These are phyloP conservation scores for Channa striata DNA, from an alignment of 2,797 vertebrate species.

Conservation along the genomic window DNA sequence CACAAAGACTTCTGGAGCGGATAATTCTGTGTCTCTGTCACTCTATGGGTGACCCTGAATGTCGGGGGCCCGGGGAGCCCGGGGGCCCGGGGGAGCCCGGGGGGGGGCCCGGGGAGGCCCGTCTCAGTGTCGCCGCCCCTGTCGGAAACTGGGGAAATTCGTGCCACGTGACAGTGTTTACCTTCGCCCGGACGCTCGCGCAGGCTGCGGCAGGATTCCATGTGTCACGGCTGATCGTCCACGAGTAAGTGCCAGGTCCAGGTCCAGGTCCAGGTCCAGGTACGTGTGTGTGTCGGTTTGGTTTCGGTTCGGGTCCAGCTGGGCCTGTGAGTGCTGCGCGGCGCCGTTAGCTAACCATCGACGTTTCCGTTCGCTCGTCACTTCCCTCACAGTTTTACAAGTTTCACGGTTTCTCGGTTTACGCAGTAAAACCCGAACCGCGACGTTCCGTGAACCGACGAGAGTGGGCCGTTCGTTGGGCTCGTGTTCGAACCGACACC, in stretches of 20 bases:
- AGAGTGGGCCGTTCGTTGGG: not conserved
- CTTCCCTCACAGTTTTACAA: not conserved
- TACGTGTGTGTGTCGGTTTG: constrained; percentile 42
- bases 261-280: constrained; percentile 55
- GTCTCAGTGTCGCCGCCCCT: too few species aligned
- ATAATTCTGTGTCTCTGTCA: too few species aligned
- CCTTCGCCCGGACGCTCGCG: constrained; percentile 13
- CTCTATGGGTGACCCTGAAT: too few species aligned
- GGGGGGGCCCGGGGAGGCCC: too few species aligned
- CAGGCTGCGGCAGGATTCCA: not conserved
- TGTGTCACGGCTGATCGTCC: not conserved
- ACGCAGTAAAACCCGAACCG: fast-evolving
- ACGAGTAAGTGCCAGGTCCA: not conserved
- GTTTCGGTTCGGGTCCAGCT: too few species aligned
- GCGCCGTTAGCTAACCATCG: constrained; percentile 20
- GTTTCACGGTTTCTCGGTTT: not conserved
- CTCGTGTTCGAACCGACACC: not conserved
- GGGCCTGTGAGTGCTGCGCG: too few species aligned
- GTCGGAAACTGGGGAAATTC: constrained; percentile 23
- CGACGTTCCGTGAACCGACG: fast-evolving
- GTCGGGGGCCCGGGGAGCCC: too few species aligned
- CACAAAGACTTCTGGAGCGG: too few species aligned
- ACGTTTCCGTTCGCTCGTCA: not conserved
- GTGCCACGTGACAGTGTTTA: constrained; percentile 79
- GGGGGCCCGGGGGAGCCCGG: too few species aligned